phyloP scores from a whole-genome alignment of 2,797 vertebrate species.

The Circus cinereus region DNA sequence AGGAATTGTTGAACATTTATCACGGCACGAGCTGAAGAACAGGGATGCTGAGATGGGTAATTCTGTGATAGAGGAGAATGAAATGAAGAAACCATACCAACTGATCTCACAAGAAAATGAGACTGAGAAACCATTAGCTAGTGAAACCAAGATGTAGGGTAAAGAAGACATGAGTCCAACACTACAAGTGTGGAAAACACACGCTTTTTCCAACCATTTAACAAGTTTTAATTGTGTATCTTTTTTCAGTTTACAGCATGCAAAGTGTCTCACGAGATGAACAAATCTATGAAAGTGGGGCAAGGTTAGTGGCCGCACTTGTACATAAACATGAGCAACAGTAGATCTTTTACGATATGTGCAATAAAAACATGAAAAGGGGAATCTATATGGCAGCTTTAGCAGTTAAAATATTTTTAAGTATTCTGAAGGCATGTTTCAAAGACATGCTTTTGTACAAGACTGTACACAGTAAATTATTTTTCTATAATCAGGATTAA shows the following conservation, averaged over 20 bases:
- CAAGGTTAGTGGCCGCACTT: constrained; percentile 46
- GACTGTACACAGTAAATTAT: not conserved
- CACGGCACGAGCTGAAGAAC: constrained; percentile 88
- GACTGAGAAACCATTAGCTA: constrained; percentile 83
- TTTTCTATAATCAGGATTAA: not conserved
- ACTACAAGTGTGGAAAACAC: not conserved
- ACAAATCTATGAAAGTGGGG: constrained; percentile 34
- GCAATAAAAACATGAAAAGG: constrained; percentile 3
- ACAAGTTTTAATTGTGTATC: constrained; percentile 70
- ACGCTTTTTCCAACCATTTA: constrained; percentile 38
- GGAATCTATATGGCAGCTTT: not conserved
- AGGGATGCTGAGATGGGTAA: constrained; percentile 92
- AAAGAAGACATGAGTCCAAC: not conserved
- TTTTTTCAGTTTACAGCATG: constrained; percentile 48
- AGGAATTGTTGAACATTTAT: constrained; percentile 95
- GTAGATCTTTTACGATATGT: not conserved
- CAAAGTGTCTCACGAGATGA: constrained; percentile 50
- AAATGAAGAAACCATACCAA: constrained; percentile 95
- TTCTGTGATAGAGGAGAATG: constrained; percentile 93
- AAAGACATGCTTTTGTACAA: not conserved
- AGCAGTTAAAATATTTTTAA: not conserved
- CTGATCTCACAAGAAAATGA: constrained; percentile 92
- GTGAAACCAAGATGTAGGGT: constrained; percentile 90
- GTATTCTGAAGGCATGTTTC: not conserved
- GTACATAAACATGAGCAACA: constrained; percentile 36